Base-by-base conservation (phyloP, 2,888 invertebrate species). In the Quadroppia sp. region DNA sequence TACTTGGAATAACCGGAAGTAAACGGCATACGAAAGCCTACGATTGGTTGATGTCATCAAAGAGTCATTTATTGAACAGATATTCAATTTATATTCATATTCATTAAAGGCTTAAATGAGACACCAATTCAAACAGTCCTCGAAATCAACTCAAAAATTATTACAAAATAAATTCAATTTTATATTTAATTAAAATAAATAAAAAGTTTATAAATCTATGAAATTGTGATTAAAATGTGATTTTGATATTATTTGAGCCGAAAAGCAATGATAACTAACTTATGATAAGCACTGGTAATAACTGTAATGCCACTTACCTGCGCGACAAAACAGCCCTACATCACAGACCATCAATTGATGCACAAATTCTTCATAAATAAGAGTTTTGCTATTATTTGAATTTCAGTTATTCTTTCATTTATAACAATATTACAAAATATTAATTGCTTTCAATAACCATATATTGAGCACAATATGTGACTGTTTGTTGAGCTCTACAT, bases 291-390 rank as follows among this genome's bases (percentile, higher is more conserved):
- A n/a, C n/a, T n/a, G n/a, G n/a, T 50, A 53, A 25, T 36, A 7
- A 32, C 61, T 25, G 61, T 61, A 61, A 61, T 32, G 61, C 17
- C 61, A 61, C 61, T 61, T 61, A 61, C 61, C 61, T 61, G 61
- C 61, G 32, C 36, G 6, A 36, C 61, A 61, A 36, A 36, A 2
- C 20, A 61, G 61, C 32, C 11, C 61, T 61, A 61, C 61, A 36
- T 36, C 32, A 61, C n/a, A 32, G n/a, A 36, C 9, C 15, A 36
- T 32, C 20, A 17, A 61, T 17, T 28, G 20, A 32, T n/a, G 25
- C 59, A 50, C n/a, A 13, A 61, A 61, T 36, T 36, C 25, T 61
- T 32, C 32, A 36, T 15, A 20, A 45, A 45, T 9, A 23, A 20
- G 7, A 13, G 9, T 61, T 9, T 32, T 30, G 59, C 32, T 61